A percentile compares a stretch with the other conserved stretches of the same genome.
phyloP scores from a whole-genome alignment of 2,113 vertebrate genomes.

The Herpetotheres cachinnans region DNA sequence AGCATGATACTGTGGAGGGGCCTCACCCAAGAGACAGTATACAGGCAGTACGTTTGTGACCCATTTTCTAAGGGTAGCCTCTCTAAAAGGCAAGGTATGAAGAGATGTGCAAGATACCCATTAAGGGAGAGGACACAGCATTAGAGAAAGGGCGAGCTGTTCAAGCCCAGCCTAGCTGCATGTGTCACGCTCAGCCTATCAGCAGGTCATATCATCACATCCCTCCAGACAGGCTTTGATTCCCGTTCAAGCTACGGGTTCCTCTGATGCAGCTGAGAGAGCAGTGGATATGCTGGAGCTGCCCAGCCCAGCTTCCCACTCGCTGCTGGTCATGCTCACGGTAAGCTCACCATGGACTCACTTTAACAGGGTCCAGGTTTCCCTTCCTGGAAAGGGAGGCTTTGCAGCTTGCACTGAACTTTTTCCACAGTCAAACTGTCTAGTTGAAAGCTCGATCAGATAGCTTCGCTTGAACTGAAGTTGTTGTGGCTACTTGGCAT shows the following conservation, averaged over 20 bases:
- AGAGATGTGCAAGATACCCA: background rate
- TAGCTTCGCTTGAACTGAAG: background rate
- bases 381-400: background rate
- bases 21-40: background rate
- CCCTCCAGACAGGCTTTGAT: background rate
- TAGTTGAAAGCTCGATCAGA: background rate
- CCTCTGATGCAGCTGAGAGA: background rate
- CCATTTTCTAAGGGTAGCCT: background rate
- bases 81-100: background rate
- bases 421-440: background rate
- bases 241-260: background rate
- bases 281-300: background rate
- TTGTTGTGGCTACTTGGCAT: background rate
- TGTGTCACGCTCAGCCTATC: background rate
- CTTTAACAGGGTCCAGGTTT: background rate
- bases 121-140: background rate
- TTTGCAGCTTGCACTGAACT: background rate
- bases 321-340: background rate
- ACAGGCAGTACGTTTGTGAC: background rate
- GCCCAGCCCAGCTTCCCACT: background rate
- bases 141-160: background rate
- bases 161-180: background rate
- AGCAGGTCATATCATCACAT: background rate
- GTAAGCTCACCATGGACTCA: background rate
- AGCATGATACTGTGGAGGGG: accelerated